Conservation (phyloP, 92 coral and sea anemone genomes). For the Epizoanthus illoricatus region DNA sequence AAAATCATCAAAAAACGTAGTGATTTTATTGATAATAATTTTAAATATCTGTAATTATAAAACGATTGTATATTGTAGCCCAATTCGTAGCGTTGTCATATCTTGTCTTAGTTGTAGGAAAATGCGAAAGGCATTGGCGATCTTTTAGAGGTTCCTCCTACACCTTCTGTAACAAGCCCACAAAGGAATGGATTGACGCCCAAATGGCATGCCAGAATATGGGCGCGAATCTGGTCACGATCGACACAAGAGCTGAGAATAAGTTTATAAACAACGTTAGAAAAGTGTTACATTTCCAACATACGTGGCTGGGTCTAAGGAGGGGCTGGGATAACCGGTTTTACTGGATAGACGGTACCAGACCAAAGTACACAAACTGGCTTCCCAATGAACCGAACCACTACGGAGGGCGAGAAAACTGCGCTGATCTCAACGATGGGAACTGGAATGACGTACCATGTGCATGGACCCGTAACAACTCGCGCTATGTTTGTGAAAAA, state of each 20-base stretch:
- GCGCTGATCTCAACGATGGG: not conserved
- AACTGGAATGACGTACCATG: not conserved
- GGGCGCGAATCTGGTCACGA: constrained; percentile 10
- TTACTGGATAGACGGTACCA: constrained; percentile 11
- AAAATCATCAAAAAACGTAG: too few species aligned
- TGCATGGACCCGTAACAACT: not conserved
- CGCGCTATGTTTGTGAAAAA: not conserved
- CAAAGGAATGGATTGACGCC: not conserved
- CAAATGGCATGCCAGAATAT: not conserved
- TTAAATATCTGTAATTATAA: too few species aligned
- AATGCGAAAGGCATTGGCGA: not conserved
- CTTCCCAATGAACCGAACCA: not conserved
- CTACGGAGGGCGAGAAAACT: constrained; percentile 5
- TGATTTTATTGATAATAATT: too few species aligned
- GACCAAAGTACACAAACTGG: not conserved
- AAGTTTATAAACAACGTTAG: not conserved
- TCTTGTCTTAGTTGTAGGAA: not conserved
- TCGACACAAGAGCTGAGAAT: not conserved
- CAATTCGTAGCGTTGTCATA: too few species aligned
- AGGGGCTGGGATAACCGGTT: not conserved
- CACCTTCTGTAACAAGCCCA: not conserved
- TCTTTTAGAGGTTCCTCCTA: not conserved
- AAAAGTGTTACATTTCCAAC: not conserved
- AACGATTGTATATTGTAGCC: too few species aligned
- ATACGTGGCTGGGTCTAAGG: not conserved